Evolutionary conservation across 2,113 vertebrate genomes (phyloP).

Genomic region (Procavia capensis): DNA sequence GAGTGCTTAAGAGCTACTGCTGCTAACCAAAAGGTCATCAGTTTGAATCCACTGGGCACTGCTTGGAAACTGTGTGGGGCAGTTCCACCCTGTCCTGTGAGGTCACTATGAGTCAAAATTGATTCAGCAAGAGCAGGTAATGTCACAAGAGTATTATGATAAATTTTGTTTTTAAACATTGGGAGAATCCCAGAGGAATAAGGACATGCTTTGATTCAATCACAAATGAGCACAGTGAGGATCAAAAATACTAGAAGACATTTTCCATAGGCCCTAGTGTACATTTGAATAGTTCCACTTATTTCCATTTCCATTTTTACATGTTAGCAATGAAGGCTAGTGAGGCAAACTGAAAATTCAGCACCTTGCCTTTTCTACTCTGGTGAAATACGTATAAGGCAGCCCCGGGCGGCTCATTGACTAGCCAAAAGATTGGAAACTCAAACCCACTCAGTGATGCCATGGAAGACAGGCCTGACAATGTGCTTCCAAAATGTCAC

Average conservation of each 20-base stretch:
- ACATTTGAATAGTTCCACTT: neutral
- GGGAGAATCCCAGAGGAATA: neutral
- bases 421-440: neutral
- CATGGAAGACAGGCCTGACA: neutral
- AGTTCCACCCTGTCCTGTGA: too few relatives aligned
- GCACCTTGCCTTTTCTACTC: neutral
- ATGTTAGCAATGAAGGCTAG: neutral
- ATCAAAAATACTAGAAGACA: neutral
- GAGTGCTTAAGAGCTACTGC: too few relatives aligned
- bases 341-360: neutral
- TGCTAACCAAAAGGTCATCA: too few relatives aligned
- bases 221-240: conserved; percentile 17
- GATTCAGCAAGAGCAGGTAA: too few relatives aligned
- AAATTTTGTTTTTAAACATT: conserved; percentile 1
- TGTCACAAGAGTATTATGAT: neutral
- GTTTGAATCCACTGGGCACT: too few relatives aligned
- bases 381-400: too few relatives aligned
- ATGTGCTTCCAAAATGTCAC: neutral
- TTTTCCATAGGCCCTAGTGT: neutral
- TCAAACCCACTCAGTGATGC: neutral
- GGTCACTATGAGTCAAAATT: too few relatives aligned
- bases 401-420: neutral
- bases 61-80: too few relatives aligned
- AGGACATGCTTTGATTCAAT: conserved; percentile 18
- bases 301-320: neutral